Evolutionary conservation across 2,797 vertebrate species (phyloP).

Genomic region (Echiichthys vipera): DNA sequence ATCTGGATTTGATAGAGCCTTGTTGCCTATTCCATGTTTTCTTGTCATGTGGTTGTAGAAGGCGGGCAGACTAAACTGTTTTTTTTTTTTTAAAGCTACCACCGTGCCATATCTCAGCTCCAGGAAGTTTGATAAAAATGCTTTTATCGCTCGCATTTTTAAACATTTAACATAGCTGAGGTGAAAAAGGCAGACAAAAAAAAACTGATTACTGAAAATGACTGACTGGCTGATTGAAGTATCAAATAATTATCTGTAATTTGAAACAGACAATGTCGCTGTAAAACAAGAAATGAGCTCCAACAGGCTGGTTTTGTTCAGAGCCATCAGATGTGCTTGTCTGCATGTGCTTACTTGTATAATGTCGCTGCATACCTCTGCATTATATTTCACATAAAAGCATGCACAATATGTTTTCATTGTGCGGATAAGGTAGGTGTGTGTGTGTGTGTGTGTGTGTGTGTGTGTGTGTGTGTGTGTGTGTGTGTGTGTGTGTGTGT

Average conservation of each 20-base stretch:
- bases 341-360: conserved; percentile 61
- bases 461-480: conserved; percentile 19
- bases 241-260: conserved; percentile 33
- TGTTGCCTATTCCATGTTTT: conserved; percentile 26
- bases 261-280: conserved; percentile 37
- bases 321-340: conserved; percentile 43
- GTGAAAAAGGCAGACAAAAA: conserved; percentile 17
- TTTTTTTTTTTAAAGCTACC: not conserved
- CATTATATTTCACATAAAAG: conserved; percentile 72
- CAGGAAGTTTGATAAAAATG: conserved; percentile 58
- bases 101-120: conserved; percentile 15
- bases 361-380: conserved; percentile 60
- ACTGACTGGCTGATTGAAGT: not conserved
- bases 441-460: no score
- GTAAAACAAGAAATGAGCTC: conserved; percentile 16
- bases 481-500: conserved; percentile 18
- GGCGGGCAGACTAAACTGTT: conserved; percentile 43
- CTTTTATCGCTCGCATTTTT: conserved; percentile 25
- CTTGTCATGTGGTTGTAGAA: conserved; percentile 14
- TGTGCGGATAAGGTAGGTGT: conserved; percentile 21
- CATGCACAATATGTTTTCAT: conserved; percentile 50
- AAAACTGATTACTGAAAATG: conserved; percentile 27
- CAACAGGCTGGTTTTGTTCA: conserved; percentile 37
- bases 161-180: conserved; percentile 32
- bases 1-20: conserved; percentile 45